Conservation (phyloP, 1,140 invertebrate species). For the Papilio polytes region DNA sequence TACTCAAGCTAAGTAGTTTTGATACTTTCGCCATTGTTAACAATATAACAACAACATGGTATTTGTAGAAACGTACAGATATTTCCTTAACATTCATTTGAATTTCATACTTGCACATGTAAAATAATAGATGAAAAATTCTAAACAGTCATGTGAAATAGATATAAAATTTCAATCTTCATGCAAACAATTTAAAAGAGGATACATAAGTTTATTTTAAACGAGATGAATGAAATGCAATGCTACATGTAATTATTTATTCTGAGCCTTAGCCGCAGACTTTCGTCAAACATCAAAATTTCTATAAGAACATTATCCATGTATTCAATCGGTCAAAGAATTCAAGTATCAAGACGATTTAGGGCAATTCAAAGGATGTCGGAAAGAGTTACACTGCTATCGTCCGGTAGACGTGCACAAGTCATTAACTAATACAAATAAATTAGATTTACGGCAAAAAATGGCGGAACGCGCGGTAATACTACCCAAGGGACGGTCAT, state of each 20-base stretch:
- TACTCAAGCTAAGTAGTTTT: conserved; percentile 45
- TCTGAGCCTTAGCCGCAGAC: no score
- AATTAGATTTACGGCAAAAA: conserved; percentile 83
- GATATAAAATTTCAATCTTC: no score
- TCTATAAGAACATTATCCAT: background rate
- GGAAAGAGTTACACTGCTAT: conserved; percentile 73
- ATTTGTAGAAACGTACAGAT: no score
- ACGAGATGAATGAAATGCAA: no score
- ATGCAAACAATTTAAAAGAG: no score
- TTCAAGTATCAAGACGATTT: conserved; percentile 60
- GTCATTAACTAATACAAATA: conserved; percentile 84
- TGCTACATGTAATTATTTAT: no score
- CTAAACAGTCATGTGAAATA: no score
- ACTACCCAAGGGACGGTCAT: conserved; percentile 67
- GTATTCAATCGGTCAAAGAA: background rate
- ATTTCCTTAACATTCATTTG: no score
- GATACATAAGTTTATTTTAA: no score
- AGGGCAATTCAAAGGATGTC: conserved; percentile 43
- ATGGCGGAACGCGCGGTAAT: conserved; percentile 70
- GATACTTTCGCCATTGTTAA: conserved; percentile 53
- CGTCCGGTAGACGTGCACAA: conserved; percentile 67
- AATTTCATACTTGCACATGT: no score
- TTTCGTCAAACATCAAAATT: background rate
- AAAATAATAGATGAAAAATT: no score
- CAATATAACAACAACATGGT: no score